Percentiles rank a stretch among this genome's conserved stretches.
Conservation (phyloP, 2,888 invertebrate species). For the Leistus spinibarbis region DNA sequence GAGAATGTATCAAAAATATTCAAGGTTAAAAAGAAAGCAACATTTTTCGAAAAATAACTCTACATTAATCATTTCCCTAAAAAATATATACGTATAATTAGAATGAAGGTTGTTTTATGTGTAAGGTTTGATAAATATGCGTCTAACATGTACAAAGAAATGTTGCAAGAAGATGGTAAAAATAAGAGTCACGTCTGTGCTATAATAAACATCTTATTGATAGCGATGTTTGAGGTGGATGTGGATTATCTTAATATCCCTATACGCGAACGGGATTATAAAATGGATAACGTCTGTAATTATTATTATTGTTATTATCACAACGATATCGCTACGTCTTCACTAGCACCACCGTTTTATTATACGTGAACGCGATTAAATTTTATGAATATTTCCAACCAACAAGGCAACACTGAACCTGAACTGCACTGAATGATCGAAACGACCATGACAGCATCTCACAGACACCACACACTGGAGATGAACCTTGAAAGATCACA, state of each 20-base stretch:
- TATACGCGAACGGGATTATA: not conserved
- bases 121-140: not conserved
- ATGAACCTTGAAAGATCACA: not conserved
- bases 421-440: not conserved
- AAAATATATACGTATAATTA: no score
- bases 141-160: not conserved
- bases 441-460: not conserved
- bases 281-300: not conserved
- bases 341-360: not conserved
- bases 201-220: not conserved
- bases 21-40: no score
- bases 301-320: not conserved
- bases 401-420: not conserved
- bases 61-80: no score
- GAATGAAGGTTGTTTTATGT: not conserved
- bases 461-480: not conserved
- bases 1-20: no score
- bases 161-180: not conserved
- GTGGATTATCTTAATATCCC: not conserved
- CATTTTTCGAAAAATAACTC: no score
- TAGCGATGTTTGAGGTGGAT: not conserved
- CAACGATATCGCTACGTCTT: not conserved
- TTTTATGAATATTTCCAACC: not conserved
- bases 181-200: not conserved
- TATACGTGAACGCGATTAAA: not conserved